phyloP scores from a whole-genome alignment of 2,797 vertebrate species.

The Hylomyscus alleni region DNA sequence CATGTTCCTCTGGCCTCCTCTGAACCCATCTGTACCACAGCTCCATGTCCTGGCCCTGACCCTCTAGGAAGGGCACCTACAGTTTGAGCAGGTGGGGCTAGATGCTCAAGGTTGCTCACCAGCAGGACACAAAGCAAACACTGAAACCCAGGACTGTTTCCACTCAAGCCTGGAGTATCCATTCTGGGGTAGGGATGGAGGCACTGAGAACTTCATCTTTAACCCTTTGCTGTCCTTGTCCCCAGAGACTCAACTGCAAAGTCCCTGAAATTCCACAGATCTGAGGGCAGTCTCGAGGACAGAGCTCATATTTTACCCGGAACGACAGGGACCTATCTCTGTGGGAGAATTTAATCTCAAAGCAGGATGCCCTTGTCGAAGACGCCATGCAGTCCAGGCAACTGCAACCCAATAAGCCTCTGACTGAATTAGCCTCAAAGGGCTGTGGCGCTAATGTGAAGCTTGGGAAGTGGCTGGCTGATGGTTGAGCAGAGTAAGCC shows the following conservation, averaged over 20 bases:
- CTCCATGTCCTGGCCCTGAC: accelerated
- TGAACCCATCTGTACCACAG: accelerated
- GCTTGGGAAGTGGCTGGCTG: not conserved
- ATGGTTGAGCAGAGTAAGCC: not conserved
- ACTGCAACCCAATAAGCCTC: constrained; percentile 44
- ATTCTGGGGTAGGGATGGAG: not conserved
- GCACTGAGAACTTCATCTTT: not conserved
- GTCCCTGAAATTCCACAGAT: not conserved
- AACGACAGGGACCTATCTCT: not conserved
- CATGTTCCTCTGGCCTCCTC: not conserved
- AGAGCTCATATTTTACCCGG: constrained; percentile 45
- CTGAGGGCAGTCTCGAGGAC: not conserved
- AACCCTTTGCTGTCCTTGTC: not conserved
- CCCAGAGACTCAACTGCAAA: not conserved
- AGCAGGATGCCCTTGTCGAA: constrained; percentile 33
- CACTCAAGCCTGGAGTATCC: not conserved
- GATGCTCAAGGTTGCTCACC: not conserved
- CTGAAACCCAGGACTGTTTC: not conserved
- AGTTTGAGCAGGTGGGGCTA: not conserved
- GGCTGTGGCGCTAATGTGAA: not conserved
- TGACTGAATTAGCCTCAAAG: constrained; percentile 7
- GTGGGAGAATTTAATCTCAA: constrained; percentile 41
- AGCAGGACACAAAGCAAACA: not conserved
- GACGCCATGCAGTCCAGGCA: accelerated
- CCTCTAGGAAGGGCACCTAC: not conserved